Conservation (phyloP, 2,797 vertebrate genomes). For the Catharus ustulatus region DNA sequence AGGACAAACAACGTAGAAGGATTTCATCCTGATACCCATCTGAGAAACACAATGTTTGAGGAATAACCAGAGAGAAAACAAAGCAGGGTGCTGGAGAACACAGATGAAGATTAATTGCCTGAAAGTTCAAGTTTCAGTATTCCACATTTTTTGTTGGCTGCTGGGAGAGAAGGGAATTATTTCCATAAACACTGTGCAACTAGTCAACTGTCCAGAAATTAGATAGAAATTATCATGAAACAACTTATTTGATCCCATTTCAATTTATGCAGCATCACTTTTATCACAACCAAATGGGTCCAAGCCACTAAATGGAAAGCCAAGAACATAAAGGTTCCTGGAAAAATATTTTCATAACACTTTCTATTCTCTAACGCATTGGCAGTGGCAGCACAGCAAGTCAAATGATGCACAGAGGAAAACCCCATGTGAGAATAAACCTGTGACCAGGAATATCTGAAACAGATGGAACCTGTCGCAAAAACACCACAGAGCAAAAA, state of each 20-base stretch:
- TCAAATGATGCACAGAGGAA: neutral
- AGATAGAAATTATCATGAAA: neutral
- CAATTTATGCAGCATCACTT: neutral
- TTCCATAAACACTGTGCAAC: neutral
- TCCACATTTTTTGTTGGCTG: neutral
- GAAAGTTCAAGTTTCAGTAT: neutral
- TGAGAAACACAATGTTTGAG: neutral
- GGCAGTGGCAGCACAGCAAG: neutral
- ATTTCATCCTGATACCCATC: neutral
- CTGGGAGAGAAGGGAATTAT: neutral
- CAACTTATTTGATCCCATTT: neutral
- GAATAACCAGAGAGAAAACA: neutral
- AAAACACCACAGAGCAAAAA: neutral
- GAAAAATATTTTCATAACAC: neutral
- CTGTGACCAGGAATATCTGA: neutral
- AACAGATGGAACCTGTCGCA: neutral
- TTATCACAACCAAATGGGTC: neutral
- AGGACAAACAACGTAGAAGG: neutral
- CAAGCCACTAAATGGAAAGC: neutral
- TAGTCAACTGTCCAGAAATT: neutral
- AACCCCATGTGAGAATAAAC: neutral
- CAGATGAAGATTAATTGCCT: neutral
- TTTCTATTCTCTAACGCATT: neutral
- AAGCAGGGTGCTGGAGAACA: neutral
- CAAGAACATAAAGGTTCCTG: neutral